Evolutionary conservation across 64 coral and sea anemone species (phyloP).

Genomic region (Anthopleura sola): DNA sequence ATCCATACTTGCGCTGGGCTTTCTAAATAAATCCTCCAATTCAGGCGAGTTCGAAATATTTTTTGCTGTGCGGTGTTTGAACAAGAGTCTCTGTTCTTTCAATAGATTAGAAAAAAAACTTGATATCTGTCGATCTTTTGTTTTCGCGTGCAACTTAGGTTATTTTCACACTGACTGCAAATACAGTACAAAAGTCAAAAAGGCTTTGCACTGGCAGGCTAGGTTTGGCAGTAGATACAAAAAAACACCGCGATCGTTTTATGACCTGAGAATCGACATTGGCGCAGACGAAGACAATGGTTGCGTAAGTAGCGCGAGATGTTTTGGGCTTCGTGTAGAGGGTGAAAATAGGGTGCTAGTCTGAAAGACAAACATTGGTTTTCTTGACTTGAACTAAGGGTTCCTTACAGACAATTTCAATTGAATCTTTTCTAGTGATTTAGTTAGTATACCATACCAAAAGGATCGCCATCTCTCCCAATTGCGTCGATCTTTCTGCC

Average conservation of each 20-base stretch:
- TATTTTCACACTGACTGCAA: neutral
- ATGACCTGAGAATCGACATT: neutral
- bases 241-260: neutral
- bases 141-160: neutral
- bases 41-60: neutral
- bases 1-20: neutral
- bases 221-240: neutral
- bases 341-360: conserved; percentile 22
- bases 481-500: conserved; percentile 65
- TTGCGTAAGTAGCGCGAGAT: neutral
- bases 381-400: conserved; percentile 22
- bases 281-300: neutral
- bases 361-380: conserved; percentile 19
- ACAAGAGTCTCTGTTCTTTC: neutral
- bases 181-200: neutral
- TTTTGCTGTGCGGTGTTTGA: neutral
- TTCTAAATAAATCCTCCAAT: neutral
- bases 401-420: neutral
- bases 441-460: conserved; percentile 45
- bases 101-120: neutral
- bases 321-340: neutral
- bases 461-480: conserved; percentile 78
- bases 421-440: neutral
- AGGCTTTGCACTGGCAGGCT: neutral
- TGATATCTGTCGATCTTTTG: neutral